phyloP scores from a whole-genome alignment of 2,113 vertebrate species.

The Vombatus ursinus region DNA sequence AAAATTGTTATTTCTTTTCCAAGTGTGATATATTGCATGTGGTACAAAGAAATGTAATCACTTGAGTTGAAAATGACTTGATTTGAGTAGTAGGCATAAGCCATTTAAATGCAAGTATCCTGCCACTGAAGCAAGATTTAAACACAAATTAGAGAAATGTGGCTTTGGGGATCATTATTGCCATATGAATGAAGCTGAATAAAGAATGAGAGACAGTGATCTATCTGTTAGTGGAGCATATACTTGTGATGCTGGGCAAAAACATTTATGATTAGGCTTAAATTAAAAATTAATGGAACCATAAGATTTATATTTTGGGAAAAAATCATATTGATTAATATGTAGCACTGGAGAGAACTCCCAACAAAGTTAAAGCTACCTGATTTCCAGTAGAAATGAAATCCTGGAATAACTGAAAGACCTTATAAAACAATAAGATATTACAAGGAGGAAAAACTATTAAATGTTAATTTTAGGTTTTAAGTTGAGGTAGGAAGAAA shows the following conservation, averaged over 20 bases:
- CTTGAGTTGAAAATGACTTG: constrained; percentile 48
- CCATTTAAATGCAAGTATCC: constrained; percentile 60
- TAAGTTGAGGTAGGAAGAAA: not conserved
- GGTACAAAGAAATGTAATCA: constrained; percentile 42
- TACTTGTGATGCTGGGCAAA: constrained; percentile 42
- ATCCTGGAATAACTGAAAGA: not conserved
- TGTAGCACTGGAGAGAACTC: not conserved
- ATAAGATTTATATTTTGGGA: constrained; percentile 30
- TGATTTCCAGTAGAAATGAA: constrained; percentile 6
- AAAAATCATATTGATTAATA: constrained; percentile 33
- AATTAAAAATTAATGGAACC: constrained; percentile 3
- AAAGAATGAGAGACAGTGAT: constrained; percentile 50
- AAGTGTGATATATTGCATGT: constrained; percentile 44
- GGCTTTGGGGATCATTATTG: constrained; percentile 59
- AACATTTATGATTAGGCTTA: constrained; percentile 32
- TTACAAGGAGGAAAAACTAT: not conserved
- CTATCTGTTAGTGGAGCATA: constrained; percentile 34
- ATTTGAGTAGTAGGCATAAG: constrained; percentile 58
- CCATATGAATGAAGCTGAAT: constrained; percentile 45
- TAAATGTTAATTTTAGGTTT: not conserved
- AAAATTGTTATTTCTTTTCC: constrained; percentile 33
- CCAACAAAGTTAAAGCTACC: not conserved
- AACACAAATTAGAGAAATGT: constrained; percentile 70
- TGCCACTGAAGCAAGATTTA: constrained; percentile 55
- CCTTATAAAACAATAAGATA: not conserved